Evolutionary conservation across 2,797 vertebrate genomes (phyloP).

Genomic region (Eidolon dupreanum): DNA sequence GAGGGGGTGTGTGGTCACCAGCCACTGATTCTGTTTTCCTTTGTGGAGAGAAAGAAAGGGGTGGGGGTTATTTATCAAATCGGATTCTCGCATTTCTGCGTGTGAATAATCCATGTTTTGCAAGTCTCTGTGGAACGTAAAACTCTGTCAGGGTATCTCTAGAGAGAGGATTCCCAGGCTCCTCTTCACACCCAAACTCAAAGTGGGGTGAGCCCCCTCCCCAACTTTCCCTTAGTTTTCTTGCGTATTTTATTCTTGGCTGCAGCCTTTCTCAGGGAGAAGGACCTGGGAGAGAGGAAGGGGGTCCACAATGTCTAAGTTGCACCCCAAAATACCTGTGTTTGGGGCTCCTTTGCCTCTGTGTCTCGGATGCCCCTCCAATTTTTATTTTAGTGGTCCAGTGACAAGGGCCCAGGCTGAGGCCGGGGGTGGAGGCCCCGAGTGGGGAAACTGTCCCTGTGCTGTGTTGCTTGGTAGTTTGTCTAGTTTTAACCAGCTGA

Average conservation of each 20-base stretch:
- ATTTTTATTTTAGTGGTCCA: background rate
- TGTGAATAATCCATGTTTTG: constrained; percentile 25
- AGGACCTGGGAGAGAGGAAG: background rate
- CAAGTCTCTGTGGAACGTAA: background rate
- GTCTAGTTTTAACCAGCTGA: background rate
- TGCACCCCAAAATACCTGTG: background rate
- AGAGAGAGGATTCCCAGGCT: background rate
- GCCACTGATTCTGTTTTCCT: constrained; percentile 69
- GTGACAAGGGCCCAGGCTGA: background rate
- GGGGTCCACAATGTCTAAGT: background rate
- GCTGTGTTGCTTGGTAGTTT: background rate
- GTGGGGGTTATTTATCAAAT: constrained; percentile 63
- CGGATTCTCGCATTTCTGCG: constrained; percentile 40
- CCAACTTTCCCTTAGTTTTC: constrained; percentile 61
- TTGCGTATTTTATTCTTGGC: background rate
- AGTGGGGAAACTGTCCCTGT: background rate
- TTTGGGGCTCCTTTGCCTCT: background rate
- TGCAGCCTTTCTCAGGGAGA: background rate
- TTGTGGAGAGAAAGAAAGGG: constrained; percentile 76
- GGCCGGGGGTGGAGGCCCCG: background rate
- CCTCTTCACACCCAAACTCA: background rate
- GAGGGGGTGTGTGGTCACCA: constrained; percentile 25
- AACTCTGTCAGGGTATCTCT: background rate
- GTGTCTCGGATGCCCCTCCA: background rate
- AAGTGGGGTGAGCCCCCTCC: constrained; percentile 62